Percentiles rank a stretch among this genome's conserved stretches.
phyloP scores from a whole-genome alignment of 2,888 invertebrate species.

The Cheilosia pagana region DNA sequence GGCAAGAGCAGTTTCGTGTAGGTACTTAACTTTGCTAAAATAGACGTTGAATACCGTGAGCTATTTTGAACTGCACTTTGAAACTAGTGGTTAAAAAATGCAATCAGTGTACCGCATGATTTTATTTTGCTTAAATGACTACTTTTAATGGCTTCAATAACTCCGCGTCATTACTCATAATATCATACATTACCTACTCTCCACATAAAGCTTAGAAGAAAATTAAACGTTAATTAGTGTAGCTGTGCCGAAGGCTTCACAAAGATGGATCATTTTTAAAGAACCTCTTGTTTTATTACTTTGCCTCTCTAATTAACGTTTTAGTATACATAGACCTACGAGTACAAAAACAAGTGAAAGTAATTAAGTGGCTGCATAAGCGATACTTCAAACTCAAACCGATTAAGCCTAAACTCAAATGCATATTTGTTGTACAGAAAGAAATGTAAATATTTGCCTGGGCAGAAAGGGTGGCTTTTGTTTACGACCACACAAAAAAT shows the following conservation, averaged over 20 bases:
- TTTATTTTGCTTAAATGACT: too few species aligned
- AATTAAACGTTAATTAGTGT: constrained; percentile 12
- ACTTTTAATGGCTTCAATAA: too few species aligned
- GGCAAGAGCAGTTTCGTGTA: too few species aligned
- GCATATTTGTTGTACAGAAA: neutral
- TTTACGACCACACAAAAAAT: neutral
- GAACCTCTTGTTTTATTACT: neutral
- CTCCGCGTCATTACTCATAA: too few species aligned
- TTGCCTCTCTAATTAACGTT: constrained; percentile 20
- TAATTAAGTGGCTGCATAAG: constrained; percentile 15
- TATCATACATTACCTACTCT: neutral
- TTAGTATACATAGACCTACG: neutral
- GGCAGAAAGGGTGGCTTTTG: constrained; percentile 25
- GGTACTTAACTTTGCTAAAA: too few species aligned
- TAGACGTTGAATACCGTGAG: too few species aligned
- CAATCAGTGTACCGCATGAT: too few species aligned
- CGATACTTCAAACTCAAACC: neutral
- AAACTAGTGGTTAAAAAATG: too few species aligned
- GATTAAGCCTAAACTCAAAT: neutral
- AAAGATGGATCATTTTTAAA: neutral
- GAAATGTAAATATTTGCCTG: neutral
- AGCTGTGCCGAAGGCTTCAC: neutral
- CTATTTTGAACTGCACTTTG: too few species aligned
- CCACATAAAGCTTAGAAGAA: neutral
- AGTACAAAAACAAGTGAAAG: neutral